phyloP scores from a whole-genome alignment of 2,888 invertebrate genomes.

The Macrophya alboannulata region DNA sequence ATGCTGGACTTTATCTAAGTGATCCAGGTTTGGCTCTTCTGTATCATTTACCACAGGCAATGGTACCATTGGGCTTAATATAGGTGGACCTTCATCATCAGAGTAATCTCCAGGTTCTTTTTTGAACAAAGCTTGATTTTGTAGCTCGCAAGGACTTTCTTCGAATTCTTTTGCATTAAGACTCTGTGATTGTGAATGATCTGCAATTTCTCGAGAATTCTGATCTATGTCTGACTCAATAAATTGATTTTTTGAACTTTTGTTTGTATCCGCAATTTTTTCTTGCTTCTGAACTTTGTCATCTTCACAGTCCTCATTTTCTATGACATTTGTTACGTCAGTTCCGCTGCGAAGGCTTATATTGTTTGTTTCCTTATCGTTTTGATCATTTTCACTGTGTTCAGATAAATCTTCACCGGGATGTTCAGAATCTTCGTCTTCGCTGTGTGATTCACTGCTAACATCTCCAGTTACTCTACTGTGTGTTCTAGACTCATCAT shows the following conservation, averaged over 20 bases:
- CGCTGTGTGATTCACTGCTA: constrained; percentile 69
- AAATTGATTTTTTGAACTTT: constrained; percentile 22
- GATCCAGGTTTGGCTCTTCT: constrained; percentile 49
- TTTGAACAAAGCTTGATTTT: constrained; percentile 45
- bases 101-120: constrained; percentile 64
- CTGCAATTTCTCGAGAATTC: constrained; percentile 60
- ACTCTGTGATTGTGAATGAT: constrained; percentile 35
- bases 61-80: constrained; percentile 77
- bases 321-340: constrained; percentile 26
- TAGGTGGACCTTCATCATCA: constrained; percentile 76
- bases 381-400: constrained; percentile 37
- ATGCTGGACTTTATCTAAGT: constrained; percentile 62
- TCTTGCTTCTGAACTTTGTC: not conserved
- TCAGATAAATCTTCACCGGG: constrained; percentile 24
- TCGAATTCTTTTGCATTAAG: constrained; percentile 29
- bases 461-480: constrained; percentile 67
- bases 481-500: constrained; percentile 65
- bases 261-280: not conserved
- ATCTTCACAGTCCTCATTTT: constrained; percentile 12
- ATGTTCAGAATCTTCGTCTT: constrained; percentile 55
- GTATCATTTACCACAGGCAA: constrained; percentile 64
- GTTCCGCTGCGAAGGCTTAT: constrained; percentile 23
- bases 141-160: constrained; percentile 47
- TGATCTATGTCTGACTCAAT: constrained; percentile 63
- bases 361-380: constrained; percentile 17